These are phyloP conservation scores for Ridgeia piscesae DNA, from an alignment of 1,140 invertebrate genomes.

Conservation along the genomic window DNA sequence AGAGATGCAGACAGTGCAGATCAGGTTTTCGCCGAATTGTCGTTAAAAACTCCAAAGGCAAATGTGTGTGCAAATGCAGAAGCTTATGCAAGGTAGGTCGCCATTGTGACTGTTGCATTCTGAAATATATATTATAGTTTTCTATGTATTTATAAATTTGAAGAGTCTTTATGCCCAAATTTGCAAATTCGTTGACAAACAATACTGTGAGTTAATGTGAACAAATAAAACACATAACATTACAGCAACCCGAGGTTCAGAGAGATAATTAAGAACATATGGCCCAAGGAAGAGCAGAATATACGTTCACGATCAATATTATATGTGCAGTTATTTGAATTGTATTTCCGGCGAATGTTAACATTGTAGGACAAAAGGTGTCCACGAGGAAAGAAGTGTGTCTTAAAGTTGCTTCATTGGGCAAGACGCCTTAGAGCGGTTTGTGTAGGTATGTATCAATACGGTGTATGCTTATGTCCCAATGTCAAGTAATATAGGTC, in stretches of 20 bases:
- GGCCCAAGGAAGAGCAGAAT: too few species aligned
- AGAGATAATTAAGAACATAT: not conserved
- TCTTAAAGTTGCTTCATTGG: not conserved
- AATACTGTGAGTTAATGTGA: not conserved
- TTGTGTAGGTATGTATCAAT: not conserved
- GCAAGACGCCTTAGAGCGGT: not conserved
- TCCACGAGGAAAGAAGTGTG: not conserved
- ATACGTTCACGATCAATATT: not conserved
- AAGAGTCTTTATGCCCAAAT: not conserved
- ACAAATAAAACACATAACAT: not conserved
- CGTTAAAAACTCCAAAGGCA: not conserved
- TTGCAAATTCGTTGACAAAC: not conserved
- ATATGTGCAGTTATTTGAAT: not conserved
- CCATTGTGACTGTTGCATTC: not conserved
- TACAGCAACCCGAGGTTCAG: not conserved
- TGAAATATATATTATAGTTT: not conserved
- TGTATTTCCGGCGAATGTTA: not conserved
- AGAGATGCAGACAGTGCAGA: not conserved
- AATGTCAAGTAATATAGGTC: not conserved
- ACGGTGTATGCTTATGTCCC: not conserved
- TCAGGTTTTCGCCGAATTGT: not conserved
- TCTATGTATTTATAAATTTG: not conserved
- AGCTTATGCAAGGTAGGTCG: not conserved
- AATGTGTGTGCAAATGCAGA: not conserved
- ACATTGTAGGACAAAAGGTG: not conserved